Base-by-base conservation (phyloP, 1,140 invertebrate genomes). In the Drosophila cardini region DNA sequence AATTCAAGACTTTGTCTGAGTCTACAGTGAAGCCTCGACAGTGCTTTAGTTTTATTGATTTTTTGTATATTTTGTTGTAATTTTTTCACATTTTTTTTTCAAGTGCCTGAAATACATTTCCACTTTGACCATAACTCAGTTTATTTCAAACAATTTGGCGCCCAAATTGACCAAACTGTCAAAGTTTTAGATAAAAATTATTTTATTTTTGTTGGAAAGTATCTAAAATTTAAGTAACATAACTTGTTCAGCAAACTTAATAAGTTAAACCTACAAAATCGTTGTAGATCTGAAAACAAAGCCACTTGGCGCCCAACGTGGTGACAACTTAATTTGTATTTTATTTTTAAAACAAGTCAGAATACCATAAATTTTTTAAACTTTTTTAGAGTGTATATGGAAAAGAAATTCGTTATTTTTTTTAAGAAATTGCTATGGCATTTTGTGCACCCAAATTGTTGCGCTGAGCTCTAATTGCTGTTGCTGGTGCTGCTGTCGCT, bases 1-100 rank as follows among this genome's bases (percentile, higher is more conserved):
- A 18, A 42, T 64, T 13, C 34, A 13, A 55, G 30, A 55, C 43
- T 43, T 53, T 48, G 67, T 67, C 76, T 79, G 32, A 42, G 62
- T 45, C 52, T 84, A 75, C 76, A 15, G 8, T 74, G 21, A 26
- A 55, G 74, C 73, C 78, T 71, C 52, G 58, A 60, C 72, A 70
- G 72, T 78, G 71, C 68, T 76, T 87, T 81, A 78, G 82, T 85
- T 78, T 78, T 87, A 86, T 86, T 78, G 83, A 86, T 86, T 87
- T 72, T n/a, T 43, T 43, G 5, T 53, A 34, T n/a, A 38, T 53
- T 53, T 36, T 2, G 5, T 1, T 32, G 7, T 43, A 43, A 5
- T 36, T 16, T 45, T 45, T 57, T n/a, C 57, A 48, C 52, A 64
- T 60, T 18, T 70, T 65, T 48, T 45, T 21, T 21, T 3, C 62